Percentiles rank a stretch among this genome's conserved stretches.
phyloP scores from a whole-genome alignment of 2,888 invertebrate species.

The Aphodius granarius region DNA sequence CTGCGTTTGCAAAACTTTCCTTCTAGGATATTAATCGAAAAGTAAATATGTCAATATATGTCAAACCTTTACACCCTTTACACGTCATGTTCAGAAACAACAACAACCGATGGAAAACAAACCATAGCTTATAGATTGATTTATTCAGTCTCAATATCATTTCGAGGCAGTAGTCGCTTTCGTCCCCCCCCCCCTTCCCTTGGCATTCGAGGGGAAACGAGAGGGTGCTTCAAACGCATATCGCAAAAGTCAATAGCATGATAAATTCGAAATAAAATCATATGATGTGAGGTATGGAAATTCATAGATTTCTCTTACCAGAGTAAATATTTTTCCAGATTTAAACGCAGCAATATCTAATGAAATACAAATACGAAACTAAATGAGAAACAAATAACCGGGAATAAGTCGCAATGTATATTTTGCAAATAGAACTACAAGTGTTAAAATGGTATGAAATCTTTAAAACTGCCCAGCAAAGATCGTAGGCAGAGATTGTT shows the following conservation, averaged over 20 bases:
- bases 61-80: no score
- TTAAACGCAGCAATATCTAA: slow-evolving; percentile 9
- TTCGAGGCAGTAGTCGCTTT: slow-evolving; percentile 31
- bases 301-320: not conserved
- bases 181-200: not conserved
- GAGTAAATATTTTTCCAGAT: not conserved
- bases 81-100: no score
- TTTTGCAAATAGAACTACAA: not conserved
- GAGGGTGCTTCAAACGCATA: slow-evolving; percentile 30
- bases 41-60: no score
- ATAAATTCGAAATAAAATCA: slow-evolving; percentile 37
- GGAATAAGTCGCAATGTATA: slow-evolving; percentile 28
- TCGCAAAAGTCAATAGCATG: slow-evolving; percentile 39
- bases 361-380: slow-evolving; percentile 31
- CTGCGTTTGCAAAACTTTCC: no score
- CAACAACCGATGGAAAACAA: no score
- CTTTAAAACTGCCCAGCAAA: no score
- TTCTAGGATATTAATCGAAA: no score
- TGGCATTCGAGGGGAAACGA: not conserved
- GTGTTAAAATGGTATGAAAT: not conserved
- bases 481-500: no score
- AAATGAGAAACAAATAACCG: slow-evolving; percentile 31
- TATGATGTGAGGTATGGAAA: slow-evolving; percentile 34
- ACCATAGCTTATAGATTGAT: no score
- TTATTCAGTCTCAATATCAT: not conserved